Evolutionary conservation across 2,113 vertebrate genomes (phyloP).

Genomic region (Tachycineta bicolor): DNA sequence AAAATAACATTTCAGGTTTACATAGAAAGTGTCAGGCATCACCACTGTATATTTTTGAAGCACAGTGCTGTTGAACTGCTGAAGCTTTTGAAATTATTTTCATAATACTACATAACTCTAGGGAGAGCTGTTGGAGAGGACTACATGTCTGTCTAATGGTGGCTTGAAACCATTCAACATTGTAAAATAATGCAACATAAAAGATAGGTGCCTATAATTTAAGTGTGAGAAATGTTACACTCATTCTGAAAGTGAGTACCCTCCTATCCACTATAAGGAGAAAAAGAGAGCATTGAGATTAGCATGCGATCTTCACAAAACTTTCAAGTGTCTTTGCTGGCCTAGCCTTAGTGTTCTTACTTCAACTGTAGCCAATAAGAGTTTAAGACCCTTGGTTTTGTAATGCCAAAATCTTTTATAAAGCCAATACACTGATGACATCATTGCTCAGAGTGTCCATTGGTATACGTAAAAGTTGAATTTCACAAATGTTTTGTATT

Average conservation of each 20-base stretch:
- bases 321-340: neutral
- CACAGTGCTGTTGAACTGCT: neutral
- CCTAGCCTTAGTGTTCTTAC: neutral
- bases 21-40: neutral
- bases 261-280: neutral
- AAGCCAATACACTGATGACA: neutral
- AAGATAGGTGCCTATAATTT: neutral
- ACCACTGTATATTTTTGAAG: neutral
- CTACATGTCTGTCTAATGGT: neutral
- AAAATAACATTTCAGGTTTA: neutral
- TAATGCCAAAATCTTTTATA: neutral
- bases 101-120: neutral
- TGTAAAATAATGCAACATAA: neutral
- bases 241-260: neutral
- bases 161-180: neutral
- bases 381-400: neutral
- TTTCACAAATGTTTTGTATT: neutral
- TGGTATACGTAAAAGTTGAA: neutral
- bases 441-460: neutral
- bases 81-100: neutral
- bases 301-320: neutral
- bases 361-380: neutral
- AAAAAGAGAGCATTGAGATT: no score
- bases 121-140: neutral
- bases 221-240: neutral